Evolutionary conservation across 2,113 vertebrate species (phyloP).

Genomic region (Chaetura pelagica): DNA sequence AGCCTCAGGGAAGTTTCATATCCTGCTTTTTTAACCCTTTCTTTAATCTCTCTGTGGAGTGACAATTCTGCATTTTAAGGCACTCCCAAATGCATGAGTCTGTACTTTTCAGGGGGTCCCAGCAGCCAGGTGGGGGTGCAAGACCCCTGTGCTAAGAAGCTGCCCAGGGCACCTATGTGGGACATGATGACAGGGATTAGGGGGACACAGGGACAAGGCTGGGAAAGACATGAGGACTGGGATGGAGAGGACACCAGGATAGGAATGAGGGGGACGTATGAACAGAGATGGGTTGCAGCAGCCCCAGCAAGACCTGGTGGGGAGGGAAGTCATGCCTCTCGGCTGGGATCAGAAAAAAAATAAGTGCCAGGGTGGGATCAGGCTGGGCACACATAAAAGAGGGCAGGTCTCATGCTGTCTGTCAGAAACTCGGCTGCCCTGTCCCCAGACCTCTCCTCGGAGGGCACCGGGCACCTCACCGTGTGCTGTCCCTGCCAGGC

Average conservation of each 20-base stretch:
- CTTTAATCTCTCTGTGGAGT: neutral
- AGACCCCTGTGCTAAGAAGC: neutral
- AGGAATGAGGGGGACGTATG: neutral
- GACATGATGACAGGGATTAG: neutral
- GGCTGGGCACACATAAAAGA: accelerated
- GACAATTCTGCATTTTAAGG: neutral
- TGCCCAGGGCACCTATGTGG: neutral
- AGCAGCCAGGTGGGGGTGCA: neutral
- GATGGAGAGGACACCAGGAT: neutral
- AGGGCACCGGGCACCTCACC: accelerated
- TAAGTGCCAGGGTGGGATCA: neutral
- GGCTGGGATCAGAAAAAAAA: neutral
- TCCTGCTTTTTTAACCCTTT: neutral
- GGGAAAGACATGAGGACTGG: neutral
- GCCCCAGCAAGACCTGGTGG: neutral
- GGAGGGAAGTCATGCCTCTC: neutral
- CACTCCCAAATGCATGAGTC: neutral
- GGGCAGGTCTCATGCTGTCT: neutral
- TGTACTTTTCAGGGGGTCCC: neutral
- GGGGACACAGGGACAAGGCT: neutral
- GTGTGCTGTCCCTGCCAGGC: neutral
- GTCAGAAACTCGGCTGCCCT: neutral
- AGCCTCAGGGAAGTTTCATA: neutral
- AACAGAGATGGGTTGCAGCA: neutral
- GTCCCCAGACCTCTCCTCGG: neutral